A percentile compares a stretch with the other conserved stretches of the same genome.
Conservation (phyloP, 2,113 vertebrate genomes). For the Acanthisitta chloris region DNA sequence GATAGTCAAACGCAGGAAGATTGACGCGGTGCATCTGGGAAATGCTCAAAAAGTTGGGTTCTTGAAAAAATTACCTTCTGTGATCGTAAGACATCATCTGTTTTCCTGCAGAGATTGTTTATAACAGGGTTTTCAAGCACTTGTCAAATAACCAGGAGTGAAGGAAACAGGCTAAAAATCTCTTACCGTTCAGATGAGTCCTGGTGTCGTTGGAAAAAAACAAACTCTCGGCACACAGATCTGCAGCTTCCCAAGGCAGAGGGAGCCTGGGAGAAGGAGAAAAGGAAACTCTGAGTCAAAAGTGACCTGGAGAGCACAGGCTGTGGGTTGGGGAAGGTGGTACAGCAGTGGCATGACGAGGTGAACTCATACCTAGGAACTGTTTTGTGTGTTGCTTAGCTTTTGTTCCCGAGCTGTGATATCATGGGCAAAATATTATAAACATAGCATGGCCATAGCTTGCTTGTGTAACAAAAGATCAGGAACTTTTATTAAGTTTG, state of each 20-base stretch:
- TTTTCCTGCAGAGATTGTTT: constrained; percentile 60
- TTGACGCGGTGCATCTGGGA: constrained; percentile 55
- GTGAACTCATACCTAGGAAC: constrained; percentile 82
- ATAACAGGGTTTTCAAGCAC: constrained; percentile 61
- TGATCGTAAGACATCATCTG: constrained; percentile 56
- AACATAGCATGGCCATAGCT: constrained; percentile 77
- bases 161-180: constrained; percentile 62
- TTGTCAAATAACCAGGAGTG: constrained; percentile 66
- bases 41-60: constrained; percentile 61
- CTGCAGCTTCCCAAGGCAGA: constrained; percentile 53
- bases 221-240: constrained; percentile 44
- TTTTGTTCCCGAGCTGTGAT: constrained; percentile 83
- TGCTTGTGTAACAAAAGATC: constrained; percentile 81
- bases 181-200: constrained; percentile 42
- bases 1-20: constrained; percentile 51
- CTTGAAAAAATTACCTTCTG: constrained; percentile 64
- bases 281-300: constrained; percentile 49
- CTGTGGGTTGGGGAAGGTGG: constrained; percentile 50
- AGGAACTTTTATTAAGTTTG: constrained; percentile 85
- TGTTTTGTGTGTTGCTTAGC: constrained; percentile 66
- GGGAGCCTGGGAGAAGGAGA: constrained; percentile 61
- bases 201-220: constrained; percentile 39
- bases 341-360: constrained; percentile 40
- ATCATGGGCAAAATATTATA: constrained; percentile 87
- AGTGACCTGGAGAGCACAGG: neutral